Evolutionary conservation across 1,140 invertebrate genomes (phyloP).

Genomic region (Euwallacea similis): DNA sequence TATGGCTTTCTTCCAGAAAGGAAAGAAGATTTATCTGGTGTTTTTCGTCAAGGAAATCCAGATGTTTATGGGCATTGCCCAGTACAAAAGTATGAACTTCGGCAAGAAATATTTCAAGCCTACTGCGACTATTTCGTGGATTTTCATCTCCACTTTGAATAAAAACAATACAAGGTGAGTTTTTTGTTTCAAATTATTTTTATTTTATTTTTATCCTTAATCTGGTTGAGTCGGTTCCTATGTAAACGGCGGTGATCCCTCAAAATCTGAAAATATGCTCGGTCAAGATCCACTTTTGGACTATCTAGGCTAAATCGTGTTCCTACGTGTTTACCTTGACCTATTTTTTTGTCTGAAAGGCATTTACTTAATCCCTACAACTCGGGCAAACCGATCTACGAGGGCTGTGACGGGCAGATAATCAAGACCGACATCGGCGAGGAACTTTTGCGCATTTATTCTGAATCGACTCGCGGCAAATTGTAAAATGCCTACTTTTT

Average conservation of each 20-base stretch:
- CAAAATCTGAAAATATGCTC: no score
- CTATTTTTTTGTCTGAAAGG: constrained; percentile 17
- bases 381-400: constrained; percentile 33
- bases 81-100: constrained; percentile 34
- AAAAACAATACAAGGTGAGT: constrained; percentile 41
- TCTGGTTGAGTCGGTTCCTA: no score
- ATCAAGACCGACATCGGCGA: constrained; percentile 35
- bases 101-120: constrained; percentile 28
- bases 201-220: not conserved
- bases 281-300: not conserved
- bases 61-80: constrained; percentile 43
- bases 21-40: constrained; percentile 39
- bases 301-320: not conserved
- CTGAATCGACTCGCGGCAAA: constrained; percentile 1
- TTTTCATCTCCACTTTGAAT: constrained; percentile 30
- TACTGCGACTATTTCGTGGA: constrained; percentile 39
- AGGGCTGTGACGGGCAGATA: constrained; percentile 37
- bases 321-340: no score
- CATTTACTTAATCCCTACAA: constrained; percentile 42
- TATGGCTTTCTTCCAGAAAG: constrained; percentile 30
- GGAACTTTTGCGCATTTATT: constrained; percentile 37
- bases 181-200: not conserved
- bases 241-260: no score
- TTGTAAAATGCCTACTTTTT: not conserved
- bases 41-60: constrained; percentile 39